Percentiles rank a stretch among this genome's conserved stretches.
These are phyloP conservation scores for Gambusia affinis DNA, from an alignment of 2,113 vertebrate genomes.

Conservation along the genomic window DNA sequence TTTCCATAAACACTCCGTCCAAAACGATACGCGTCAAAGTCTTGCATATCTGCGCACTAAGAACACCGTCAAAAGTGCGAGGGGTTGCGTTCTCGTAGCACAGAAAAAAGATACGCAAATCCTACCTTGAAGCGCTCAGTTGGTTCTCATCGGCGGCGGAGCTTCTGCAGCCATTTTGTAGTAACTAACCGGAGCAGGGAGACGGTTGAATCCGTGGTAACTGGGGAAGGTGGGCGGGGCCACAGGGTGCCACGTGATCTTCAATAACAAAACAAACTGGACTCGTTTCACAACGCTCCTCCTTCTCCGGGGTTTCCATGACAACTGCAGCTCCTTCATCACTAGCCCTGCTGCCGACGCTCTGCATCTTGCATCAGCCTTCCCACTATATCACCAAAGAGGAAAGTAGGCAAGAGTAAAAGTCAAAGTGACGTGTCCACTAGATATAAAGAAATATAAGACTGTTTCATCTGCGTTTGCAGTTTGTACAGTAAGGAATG, in stretches of 20 bases:
- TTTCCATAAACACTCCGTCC: conserved; percentile 23
- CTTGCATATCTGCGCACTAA: conserved; percentile 2
- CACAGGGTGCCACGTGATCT: conserved; percentile 75
- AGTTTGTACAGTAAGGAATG: not conserved
- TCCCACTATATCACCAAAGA: not conserved
- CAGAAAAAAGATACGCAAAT: conserved; percentile 16
- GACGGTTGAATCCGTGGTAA: conserved; percentile 81
- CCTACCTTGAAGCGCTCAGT: conserved; percentile 77
- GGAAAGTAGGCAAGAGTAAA: not conserved
- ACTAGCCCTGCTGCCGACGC: conserved; percentile 16
- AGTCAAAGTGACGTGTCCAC: not conserved
- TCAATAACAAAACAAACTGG: conserved; percentile 79
- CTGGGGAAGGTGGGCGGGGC: conserved; percentile 84
- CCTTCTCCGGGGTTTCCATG: conserved; percentile 72
- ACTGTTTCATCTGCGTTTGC: not conserved
- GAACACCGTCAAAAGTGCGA: not conserved
- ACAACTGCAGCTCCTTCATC: conserved; percentile 69
- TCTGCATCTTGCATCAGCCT: conserved; percentile 6
- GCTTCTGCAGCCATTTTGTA: conserved; percentile 94
- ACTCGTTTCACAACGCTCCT: conserved; percentile 48
- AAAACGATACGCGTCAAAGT: conserved; percentile 19
- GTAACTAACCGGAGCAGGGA: conserved; percentile 87
- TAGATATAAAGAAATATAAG: not conserved
- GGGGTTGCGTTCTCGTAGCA: not conserved
- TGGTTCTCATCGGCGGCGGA: conserved; percentile 79